A percentile compares a stretch with the other conserved stretches of the same genome.
Conservation (phyloP, 2,797 vertebrate genomes). For the Botia kubotai region DNA sequence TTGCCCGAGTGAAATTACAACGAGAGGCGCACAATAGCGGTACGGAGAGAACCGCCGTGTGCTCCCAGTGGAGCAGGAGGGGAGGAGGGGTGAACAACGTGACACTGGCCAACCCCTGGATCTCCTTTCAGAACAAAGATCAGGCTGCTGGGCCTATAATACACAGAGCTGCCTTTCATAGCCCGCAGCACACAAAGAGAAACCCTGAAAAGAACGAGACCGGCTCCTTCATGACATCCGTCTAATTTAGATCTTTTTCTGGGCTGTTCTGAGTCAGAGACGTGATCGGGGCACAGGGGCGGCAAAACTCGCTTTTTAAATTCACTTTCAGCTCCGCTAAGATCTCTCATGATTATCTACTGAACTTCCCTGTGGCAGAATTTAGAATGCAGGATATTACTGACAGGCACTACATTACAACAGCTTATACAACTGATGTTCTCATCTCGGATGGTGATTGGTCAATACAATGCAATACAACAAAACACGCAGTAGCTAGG, state of each 20-base stretch:
- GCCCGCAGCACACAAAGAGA: slow-evolving; percentile 32
- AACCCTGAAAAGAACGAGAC: slow-evolving; percentile 34
- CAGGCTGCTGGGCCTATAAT: slow-evolving; percentile 45
- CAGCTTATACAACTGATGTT: background rate
- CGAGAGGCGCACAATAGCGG: slow-evolving; percentile 43
- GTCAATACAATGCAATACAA: background rate
- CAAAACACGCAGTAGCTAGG: background rate
- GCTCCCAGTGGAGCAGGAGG: slow-evolving; percentile 14
- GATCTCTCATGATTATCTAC: background rate
- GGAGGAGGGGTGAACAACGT: slow-evolving; percentile 19
- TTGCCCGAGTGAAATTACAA: slow-evolving; percentile 49
- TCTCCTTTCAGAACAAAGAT: slow-evolving; percentile 54
- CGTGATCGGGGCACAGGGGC: slow-evolving; percentile 22
- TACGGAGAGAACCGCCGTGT: background rate
- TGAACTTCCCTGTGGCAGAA: background rate
- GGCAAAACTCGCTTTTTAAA: background rate
- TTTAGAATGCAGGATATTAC: background rate
- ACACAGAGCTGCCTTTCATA: slow-evolving; percentile 55
- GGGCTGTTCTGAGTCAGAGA: slow-evolving; percentile 9
- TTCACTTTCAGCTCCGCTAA: background rate
- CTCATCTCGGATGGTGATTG: background rate
- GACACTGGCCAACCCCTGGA: slow-evolving; percentile 55
- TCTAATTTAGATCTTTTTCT: slow-evolving; percentile 32
- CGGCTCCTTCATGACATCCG: slow-evolving; percentile 18
- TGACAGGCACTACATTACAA: background rate